Evolutionary conservation across 2,888 invertebrate genomes (phyloP), one percentile per base, ranked within the genome.

Genomic region (Cheilosia impressa): DNA sequence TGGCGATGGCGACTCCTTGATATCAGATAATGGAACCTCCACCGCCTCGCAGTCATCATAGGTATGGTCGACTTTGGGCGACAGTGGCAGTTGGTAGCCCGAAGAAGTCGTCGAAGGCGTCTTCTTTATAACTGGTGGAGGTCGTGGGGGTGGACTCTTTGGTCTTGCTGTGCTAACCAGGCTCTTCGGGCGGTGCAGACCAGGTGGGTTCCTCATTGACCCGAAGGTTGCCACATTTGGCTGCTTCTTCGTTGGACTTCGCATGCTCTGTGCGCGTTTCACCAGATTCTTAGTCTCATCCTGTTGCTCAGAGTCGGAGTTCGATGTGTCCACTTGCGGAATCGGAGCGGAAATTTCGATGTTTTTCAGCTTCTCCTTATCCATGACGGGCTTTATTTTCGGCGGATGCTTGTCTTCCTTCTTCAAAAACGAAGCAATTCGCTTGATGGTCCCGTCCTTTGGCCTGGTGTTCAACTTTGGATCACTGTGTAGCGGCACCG

Each of bases 281-380:
- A 97, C 95, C 24, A 87, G 79, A 77, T 90, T 91, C 82, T 91
- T 91, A 6, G 91, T 91, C 65, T 93, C 93, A 15, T 94, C 94
- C 2, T 92, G 92, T 55, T 93, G 93, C 89, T 91, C 90, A 4
- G 91, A 91, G 68, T 91, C 91, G 0, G 91, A 91, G 93, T 93
- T 93, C 0, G 96, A 94, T 0, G 96, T 94, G 0, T 96, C 93
- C 0, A 94, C 93, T 15, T 93, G 93, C 1, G 9, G 93, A 88
- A 98, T 97, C 0, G 97, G 97, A 89, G 95, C 94, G 0, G 97
- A 97, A 89, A 98, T 97, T 90, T 97, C 96, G 65, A 97, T 92
- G 73, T 94, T 95, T 63, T 96, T 94, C 66, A 97, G 90, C 0
- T 95, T 93, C 15, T 95, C 95, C 89, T 96, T 95, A 89, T 97